Percentiles rank a stretch among this genome's conserved stretches.
These are phyloP conservation scores for Tenualosa thibaudeaui DNA, from an alignment of 2,797 vertebrate genomes.

Conservation along the genomic window DNA sequence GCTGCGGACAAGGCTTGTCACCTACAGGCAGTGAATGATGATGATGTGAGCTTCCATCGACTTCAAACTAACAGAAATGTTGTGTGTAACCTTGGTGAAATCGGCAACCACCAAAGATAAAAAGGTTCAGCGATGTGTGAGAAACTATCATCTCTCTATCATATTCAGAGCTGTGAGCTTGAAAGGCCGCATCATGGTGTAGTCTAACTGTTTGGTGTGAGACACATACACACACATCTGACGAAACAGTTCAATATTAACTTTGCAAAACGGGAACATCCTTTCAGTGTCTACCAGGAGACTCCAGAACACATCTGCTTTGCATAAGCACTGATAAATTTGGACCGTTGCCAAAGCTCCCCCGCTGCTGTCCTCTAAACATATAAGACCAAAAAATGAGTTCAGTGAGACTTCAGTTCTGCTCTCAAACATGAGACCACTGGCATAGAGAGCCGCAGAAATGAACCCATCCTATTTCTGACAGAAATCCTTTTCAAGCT, in stretches of 20 bases:
- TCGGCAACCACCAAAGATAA: neutral
- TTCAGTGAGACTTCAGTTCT: neutral
- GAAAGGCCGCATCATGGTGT: neutral
- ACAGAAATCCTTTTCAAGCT: neutral
- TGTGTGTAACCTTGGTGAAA: slow-evolving; percentile 1
- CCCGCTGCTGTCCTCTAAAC: neutral
- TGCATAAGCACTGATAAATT: slow-evolving; percentile 7
- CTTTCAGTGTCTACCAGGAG: slow-evolving; percentile 9
- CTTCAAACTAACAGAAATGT: neutral
- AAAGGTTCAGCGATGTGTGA: neutral
- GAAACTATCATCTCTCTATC: neutral
- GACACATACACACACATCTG: neutral
- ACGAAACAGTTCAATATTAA: neutral
- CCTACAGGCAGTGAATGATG: neutral
- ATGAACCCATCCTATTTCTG: neutral
- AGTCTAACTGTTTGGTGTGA: neutral
- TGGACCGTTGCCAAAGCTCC: neutral
- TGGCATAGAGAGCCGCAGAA: neutral
- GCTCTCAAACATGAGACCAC: neutral
- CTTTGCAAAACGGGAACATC: slow-evolving; percentile 8
- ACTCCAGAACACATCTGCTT: slow-evolving; percentile 18
- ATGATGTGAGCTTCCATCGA: neutral
- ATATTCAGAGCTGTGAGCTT: neutral
- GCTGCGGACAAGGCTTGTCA: neutral
- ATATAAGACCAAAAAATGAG: neutral